These are phyloP conservation scores for Acanthisitta chloris DNA, from an alignment of 2,113 vertebrate species.

Conservation along the genomic window DNA sequence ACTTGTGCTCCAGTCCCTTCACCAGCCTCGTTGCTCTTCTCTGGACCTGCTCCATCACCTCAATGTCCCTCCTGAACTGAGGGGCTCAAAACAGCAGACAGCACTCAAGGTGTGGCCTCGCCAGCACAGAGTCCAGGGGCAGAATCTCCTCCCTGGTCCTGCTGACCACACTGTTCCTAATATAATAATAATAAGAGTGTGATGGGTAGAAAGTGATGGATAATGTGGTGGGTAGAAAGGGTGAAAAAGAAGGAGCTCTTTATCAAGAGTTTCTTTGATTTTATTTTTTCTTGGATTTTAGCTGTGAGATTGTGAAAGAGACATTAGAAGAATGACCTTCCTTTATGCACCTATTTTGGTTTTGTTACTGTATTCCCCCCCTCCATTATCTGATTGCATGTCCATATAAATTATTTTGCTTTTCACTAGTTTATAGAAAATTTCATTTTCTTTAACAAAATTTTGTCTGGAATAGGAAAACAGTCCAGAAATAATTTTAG, in stretches of 20 bases:
- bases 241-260: neutral
- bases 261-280: neutral
- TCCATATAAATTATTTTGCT: neutral
- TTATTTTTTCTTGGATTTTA: neutral
- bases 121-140: too few relatives aligned
- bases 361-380: neutral
- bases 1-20: too few relatives aligned
- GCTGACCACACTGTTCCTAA: too few relatives aligned
- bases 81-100: too few relatives aligned
- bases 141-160: too few relatives aligned
- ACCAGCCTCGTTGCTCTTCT: too few relatives aligned
- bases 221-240: neutral
- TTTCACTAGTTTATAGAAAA: neutral
- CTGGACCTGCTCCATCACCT: too few relatives aligned
- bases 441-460: neutral
- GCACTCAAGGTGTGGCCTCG: too few relatives aligned
- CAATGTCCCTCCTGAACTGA: too few relatives aligned
- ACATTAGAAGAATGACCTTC: neutral
- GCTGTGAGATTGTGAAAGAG: neutral
- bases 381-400: neutral
- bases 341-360: neutral
- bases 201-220: too few relatives aligned
- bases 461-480: neutral
- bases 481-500: neutral
- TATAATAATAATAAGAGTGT: too few relatives aligned